A percentile compares a stretch with the other conserved stretches of the same genome.
Evolutionary conservation across 2,113 vertebrate genomes (phyloP).

Genomic region (Gnathonemus echidnorhynchus): DNA sequence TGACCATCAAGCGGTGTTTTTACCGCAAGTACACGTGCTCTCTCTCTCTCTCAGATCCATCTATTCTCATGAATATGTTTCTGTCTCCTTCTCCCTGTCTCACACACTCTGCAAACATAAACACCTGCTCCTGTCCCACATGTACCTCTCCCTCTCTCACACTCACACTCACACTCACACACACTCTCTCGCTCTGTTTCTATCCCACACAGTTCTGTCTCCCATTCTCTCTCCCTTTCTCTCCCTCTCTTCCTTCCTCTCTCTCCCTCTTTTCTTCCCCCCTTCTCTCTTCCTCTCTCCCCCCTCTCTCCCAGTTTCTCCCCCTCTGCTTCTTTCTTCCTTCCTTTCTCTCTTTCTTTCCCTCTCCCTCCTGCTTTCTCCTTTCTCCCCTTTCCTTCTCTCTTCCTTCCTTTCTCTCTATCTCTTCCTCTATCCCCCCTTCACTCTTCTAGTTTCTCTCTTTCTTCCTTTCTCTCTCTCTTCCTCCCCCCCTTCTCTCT

Average conservation of each 20-base stretch:
- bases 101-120: neutral
- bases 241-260: neutral
- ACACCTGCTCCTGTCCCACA: neutral
- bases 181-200: neutral
- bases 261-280: neutral
- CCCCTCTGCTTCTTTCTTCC: neutral
- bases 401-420: neutral
- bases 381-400: neutral
- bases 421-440: neutral
- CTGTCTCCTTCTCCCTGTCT: neutral
- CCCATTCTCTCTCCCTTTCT: neutral
- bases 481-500: neutral
- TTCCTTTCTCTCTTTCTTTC: neutral
- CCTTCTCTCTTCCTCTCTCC: neutral
- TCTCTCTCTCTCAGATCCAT: neutral
- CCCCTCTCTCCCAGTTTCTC: neutral
- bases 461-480: slow-evolving; percentile 28
- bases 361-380: neutral
- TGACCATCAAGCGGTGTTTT: neutral
- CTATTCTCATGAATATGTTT: neutral
- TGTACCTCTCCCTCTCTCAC: neutral
- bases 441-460: neutral
- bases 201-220: neutral
- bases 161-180: neutral
- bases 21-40: neutral